Conservation (phyloP, 1,140 invertebrate species). For the Microplitis mediator region DNA sequence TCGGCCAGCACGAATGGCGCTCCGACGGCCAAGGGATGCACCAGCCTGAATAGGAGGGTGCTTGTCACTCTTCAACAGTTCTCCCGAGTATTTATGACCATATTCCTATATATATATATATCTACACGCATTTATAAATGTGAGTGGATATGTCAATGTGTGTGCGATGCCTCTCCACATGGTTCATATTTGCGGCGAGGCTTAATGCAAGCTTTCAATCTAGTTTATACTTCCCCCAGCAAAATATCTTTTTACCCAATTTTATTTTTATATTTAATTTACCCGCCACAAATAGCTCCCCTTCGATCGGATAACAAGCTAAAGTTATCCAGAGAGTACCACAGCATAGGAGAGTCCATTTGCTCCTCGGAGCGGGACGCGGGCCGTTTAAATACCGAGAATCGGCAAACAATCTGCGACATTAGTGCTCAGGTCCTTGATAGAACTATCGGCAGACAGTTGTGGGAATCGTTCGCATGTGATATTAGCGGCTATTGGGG, state of each 20-base stretch:
- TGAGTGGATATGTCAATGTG: too few relatives aligned
- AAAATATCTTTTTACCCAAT: too few relatives aligned
- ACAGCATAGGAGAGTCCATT: too few relatives aligned
- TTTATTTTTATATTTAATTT: too few relatives aligned
- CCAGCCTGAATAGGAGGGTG: conserved; percentile 13
- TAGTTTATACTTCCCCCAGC: too few relatives aligned
- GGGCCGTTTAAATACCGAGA: background rate
- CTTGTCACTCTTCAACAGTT: conserved; percentile 34
- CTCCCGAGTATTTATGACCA: conserved; percentile 31
- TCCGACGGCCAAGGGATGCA: background rate
- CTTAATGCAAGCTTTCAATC: too few relatives aligned
- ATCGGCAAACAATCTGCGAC: background rate
- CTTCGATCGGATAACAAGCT: too few relatives aligned
- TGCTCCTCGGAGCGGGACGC: too few relatives aligned
- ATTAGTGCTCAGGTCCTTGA: background rate
- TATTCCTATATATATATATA: conserved; percentile 22
- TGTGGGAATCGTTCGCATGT: conserved; percentile 14
- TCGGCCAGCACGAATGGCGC: conserved; percentile 28
- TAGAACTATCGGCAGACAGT: conserved; percentile 7
- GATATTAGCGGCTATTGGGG: conserved; percentile 25
- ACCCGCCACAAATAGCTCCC: too few relatives aligned
- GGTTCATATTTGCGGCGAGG: too few relatives aligned
- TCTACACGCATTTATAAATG: background rate
- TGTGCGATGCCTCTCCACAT: too few relatives aligned
- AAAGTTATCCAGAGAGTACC: too few relatives aligned